Conservation (phyloP, 2,888 invertebrate genomes). For the Coelogynopora nodosa region DNA sequence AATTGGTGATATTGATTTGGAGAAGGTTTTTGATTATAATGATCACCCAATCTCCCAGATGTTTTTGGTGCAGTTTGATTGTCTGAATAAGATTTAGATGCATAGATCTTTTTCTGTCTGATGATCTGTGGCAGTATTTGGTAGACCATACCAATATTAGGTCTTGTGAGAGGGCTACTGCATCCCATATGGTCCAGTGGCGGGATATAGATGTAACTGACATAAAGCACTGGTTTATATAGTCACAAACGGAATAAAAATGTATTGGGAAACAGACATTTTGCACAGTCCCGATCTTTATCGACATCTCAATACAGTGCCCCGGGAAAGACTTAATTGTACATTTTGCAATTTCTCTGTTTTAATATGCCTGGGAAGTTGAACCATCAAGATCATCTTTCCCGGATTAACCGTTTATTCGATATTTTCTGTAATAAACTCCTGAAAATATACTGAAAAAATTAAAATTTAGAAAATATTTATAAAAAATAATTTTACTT, state of each 20-base stretch:
- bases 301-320: not conserved
- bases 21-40: too few relatives aligned
- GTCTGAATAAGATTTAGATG: not conserved
- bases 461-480: not conserved
- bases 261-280: not conserved
- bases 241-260: not conserved
- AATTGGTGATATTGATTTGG: too few relatives aligned
- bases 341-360: not conserved
- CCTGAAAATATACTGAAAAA: not conserved
- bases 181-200: not conserved
- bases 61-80: too few relatives aligned
- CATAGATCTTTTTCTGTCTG: not conserved
- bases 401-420: not conserved
- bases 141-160: not conserved
- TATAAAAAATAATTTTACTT: not conserved
- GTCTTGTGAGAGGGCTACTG: not conserved
- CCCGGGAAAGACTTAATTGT: not conserved
- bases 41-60: too few relatives aligned
- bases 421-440: not conserved
- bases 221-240: not conserved
- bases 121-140: not conserved
- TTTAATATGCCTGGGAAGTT: not conserved
- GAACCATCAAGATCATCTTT: not conserved
- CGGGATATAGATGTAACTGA: not conserved
- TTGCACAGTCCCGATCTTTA: not conserved